Evolutionary conservation across 2,888 invertebrate genomes (phyloP).

Genomic region (Sicus ferrugineus): DNA sequence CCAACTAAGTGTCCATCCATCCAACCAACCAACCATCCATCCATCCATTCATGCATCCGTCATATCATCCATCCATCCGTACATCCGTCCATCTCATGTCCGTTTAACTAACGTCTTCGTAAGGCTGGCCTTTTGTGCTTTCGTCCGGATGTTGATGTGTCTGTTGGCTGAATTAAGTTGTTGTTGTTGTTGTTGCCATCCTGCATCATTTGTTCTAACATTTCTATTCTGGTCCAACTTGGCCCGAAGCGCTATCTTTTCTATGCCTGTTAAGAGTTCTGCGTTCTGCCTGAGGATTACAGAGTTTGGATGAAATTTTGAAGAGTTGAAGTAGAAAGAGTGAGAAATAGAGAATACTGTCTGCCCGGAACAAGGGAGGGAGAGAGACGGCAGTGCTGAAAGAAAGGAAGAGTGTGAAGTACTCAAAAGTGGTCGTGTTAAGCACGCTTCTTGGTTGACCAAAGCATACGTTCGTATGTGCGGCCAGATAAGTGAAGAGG

Average conservation of each 20-base stretch:
- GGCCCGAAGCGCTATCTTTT: conserved; percentile 56
- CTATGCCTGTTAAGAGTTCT: conserved; percentile 58
- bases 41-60: neutral
- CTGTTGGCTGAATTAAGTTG: neutral
- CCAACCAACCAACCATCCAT: neutral
- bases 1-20: neutral
- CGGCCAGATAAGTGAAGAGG: neutral
- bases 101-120: neutral
- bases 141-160: neutral
- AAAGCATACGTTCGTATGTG: conserved; percentile 4
- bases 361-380: neutral
- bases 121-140: neutral
- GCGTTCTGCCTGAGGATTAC: conserved; percentile 56
- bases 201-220: conserved; percentile 23
- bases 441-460: conserved; percentile 22
- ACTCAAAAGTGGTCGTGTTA: neutral
- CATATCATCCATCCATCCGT: neutral
- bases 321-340: conserved; percentile 50
- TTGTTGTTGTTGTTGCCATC: neutral
- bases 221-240: conserved; percentile 59
- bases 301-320: conserved; percentile 56
- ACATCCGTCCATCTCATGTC: conserved; percentile 7
- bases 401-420: neutral
- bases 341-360: neutral
- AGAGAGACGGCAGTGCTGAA: neutral